Percentiles rank a stretch among this genome's conserved stretches.
These are phyloP conservation scores for Petrolisthes cinctipes DNA, from an alignment of 2,888 invertebrate species.

Conservation along the genomic window DNA sequence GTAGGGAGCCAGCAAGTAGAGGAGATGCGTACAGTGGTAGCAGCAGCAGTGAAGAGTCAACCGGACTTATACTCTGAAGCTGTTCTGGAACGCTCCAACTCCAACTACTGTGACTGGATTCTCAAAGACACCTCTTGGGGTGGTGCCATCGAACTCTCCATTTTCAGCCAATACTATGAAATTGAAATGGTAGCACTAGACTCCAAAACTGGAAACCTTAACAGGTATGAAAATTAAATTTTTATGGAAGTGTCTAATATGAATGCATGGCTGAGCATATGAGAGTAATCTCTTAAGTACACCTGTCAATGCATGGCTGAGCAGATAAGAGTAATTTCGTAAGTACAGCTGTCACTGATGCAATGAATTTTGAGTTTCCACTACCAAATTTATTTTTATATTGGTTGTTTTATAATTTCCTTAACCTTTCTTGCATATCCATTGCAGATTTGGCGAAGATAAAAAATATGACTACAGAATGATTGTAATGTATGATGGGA, in stretches of 20 bases:
- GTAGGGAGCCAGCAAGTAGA: conserved; percentile 34
- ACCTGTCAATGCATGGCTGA: too few relatives aligned
- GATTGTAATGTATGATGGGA: conserved; percentile 94
- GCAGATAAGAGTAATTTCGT: not conserved
- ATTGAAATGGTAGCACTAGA: conserved; percentile 95
- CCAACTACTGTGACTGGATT: conserved; percentile 92
- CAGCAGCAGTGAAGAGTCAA: conserved; percentile 84
- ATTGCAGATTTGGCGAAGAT: conserved; percentile 61
- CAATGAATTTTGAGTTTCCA: not conserved
- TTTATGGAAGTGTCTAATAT: not conserved
- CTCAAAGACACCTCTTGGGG: conserved; percentile 91
- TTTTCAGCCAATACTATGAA: conserved; percentile 87
- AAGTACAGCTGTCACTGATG: not conserved
- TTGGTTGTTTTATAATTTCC: conserved; percentile 12
- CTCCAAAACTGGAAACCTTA: conserved; percentile 88
- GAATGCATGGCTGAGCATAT: not conserved
- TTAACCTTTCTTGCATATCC: not conserved
- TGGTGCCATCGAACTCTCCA: conserved; percentile 92
- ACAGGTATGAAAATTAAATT: conserved; percentile 74
- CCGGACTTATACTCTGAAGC: conserved; percentile 85
- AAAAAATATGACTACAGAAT: conserved; percentile 96
- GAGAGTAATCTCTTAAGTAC: not conserved
- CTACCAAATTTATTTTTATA: not conserved
- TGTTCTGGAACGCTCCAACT: conserved; percentile 85
- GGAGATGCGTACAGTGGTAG: conserved; percentile 88